Base-by-base conservation (phyloP, 2,888 invertebrate species). In the Sphaerophoria rueppellii region DNA sequence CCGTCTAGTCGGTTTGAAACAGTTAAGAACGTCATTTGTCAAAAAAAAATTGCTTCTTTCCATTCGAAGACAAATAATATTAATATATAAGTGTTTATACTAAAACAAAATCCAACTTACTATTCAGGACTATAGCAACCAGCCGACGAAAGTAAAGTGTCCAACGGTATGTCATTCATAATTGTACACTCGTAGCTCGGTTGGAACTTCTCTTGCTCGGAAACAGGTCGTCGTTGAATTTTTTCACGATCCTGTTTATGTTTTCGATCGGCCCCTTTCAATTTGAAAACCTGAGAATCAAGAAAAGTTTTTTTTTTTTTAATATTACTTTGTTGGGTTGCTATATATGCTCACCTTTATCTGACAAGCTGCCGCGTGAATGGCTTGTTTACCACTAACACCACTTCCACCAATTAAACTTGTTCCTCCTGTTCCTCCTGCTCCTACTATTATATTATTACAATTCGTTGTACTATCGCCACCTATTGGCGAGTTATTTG, bases 221-320 rank as follows among this genome's bases (percentile, higher is more conserved):
- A 93, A 14, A 95, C 93, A 4, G 97, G 96, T 69, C 97, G 93
- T 82, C 98, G 96, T 91, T 96, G 94, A 89, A 99, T 97, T 92
- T 98, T 98, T 91, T 98, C 98, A 0, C 97, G 93, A 92, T 99
- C 99, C 89, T 98, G 98, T 90, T 99, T 98, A 91, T 98, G 98
- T 90, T 99, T 99, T 63, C 99, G 94, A 91, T 99, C 98, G 0
- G 98, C 99, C 4, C 99, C 98, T 91, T 99, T 99, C 80, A 98
- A 93, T 93, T 98, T 95, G 90, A 96, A 96, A 52, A 96, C 94
- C 94, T 94, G 82, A 24, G 82, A 24, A 24, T 24, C 24, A 24
- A 24, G 24, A 24, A 24, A 24, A 24, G 24, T 24, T n/a, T n/a
- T n/a, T n/a, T n/a, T n/a, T n/a, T n/a, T n/a, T n/a, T 43, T 43